Evolutionary conservation across 2,113 vertebrate genomes (phyloP), one percentile per base, ranked within the genome.

Genomic region (Channa maculata): DNA sequence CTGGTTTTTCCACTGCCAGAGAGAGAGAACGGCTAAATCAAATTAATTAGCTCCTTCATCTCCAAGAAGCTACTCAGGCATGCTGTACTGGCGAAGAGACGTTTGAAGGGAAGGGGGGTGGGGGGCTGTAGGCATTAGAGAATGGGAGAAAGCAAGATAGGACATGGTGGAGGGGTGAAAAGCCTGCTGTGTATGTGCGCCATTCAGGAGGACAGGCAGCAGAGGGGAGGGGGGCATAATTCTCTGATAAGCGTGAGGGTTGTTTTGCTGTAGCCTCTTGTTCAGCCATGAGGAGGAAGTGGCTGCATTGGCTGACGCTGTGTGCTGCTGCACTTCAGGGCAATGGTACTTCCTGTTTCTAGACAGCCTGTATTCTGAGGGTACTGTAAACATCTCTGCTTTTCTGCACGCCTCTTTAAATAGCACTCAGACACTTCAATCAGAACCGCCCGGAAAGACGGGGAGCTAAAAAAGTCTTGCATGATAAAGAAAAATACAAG

Each of bases 11-110:
- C 92, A 92, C 92, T 92, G 92, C 89, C 89, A 89, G 74, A 89
- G 86, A 90, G 65, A 62, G 86, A 68, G 91, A 88, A 90, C 69
- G 76, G 90, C 89, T 93, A 95, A 95, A 95, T 95, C 94, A 93
- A 94, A 94, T 94, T 94, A 94, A 95, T 95, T 94, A 94, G 94
- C 93, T 94, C 92, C 92, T 94, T 92, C 93, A 93, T 94, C 93
- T 94, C 93, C 88, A 91, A 88, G 92, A 92, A 92, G 93, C 90
- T 92, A 93, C 91, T 93, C 90, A 90, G 91, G 92, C 92, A 93
- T 89, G 91, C 86, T 88, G 87, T 88, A 88, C 89, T 91, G 89
- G 91, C 84, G 61, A 71, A 80, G 83, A 82, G 70, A 79, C 82
- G 72, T 70, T 84, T 80, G 65, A 34, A 61, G 60, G 67, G 72